Evolutionary conservation across 2,113 vertebrate genomes (phyloP).

Genomic region (Gavialis gangeticus): DNA sequence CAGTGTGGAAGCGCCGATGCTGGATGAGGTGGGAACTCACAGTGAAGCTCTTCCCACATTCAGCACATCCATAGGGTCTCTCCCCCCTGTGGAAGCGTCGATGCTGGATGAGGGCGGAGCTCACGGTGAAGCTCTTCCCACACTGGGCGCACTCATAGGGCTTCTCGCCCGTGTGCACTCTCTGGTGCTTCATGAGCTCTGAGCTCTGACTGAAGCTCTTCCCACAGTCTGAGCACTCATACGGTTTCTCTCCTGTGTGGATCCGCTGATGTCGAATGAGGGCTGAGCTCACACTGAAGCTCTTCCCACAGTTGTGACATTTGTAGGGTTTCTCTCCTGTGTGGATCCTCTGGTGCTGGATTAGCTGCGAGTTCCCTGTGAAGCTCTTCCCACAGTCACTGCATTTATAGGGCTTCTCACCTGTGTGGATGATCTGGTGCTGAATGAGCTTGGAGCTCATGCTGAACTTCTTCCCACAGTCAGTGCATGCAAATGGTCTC

Average conservation of each 20-base stretch:
- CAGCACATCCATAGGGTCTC: conserved; percentile 66
- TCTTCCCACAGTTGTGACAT: conserved; percentile 39
- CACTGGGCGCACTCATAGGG: conserved; percentile 72
- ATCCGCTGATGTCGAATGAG: conserved; percentile 50
- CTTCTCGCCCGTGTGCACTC: conserved; percentile 75
- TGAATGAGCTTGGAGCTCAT: conserved; percentile 44
- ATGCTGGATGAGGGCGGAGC: conserved; percentile 77
- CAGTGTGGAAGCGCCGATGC: conserved; percentile 73
- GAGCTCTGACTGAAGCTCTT: conserved; percentile 78
- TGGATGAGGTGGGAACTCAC: conserved; percentile 78
- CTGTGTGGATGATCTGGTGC: conserved; percentile 59
- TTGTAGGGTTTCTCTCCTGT: conserved; percentile 48
- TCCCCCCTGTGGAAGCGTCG: conserved; percentile 72
- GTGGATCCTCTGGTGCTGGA: conserved; percentile 61
- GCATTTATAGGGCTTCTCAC: conserved; percentile 67
- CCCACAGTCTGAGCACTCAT: conserved; percentile 48
- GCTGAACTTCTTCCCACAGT: conserved; percentile 60
- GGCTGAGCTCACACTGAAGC: conserved; percentile 60
- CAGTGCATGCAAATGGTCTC: conserved; percentile 28
- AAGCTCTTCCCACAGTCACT: conserved; percentile 61
- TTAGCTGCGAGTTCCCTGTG: background rate
- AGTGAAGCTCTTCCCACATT: conserved; percentile 78
- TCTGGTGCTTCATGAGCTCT: conserved; percentile 75
- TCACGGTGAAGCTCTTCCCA: conserved; percentile 72
- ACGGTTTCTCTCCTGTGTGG: conserved; percentile 64